Base-by-base conservation (phyloP, 2,113 vertebrate species). In the Upupa epops region DNA sequence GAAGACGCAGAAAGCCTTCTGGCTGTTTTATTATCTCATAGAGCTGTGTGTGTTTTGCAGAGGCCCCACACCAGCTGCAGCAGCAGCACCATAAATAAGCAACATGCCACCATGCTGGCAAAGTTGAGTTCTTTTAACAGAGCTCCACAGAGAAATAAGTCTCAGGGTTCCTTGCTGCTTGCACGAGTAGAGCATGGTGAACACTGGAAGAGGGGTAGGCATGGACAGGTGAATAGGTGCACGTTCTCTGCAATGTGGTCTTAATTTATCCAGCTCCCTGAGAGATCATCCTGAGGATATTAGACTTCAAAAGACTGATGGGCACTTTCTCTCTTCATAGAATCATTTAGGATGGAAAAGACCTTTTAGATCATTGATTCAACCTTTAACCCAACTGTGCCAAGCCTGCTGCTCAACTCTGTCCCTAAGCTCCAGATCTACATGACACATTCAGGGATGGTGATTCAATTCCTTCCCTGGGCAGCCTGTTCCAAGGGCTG, bases 51-150 rank as follows among this genome's bases (percentile, higher is more conserved):
- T 36, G 58, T 83, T 89, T 96, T 88, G 77, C 74, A 92, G 92
- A 73, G 64, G 74, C 87, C 58, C 59, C 36, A 36, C 4, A 17
- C 63, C 83, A 85, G 55, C 75, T 78, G 82, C 80, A 81, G 68
- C 21, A 72, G 64, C 37, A 75, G 51, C 64, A 82, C 81, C 84
- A 89, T 91, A 94, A 96, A 97, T 94, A 97, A 97, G 95, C 91
- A 96, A 60, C 36, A 51, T 8, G 4, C 52, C 10, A 8, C 46
- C 6, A 8, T 2, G 0, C 14, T 90, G 51, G 77, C 95, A 93
- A 88, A 34, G 86, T 87, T 63, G 75, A 58, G 37, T 58, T 82
- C 90, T 95, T 96, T 97, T 86, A 90, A 74, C 55, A 87, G 49
- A 81, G n/a, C 61, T 88, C 86, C 75, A 21, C 1, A 3, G 81